Percentiles rank a stretch among this genome's conserved stretches.
Evolutionary conservation across 2,113 vertebrate species (phyloP).

Genomic region (Rafetus swinhoei): DNA sequence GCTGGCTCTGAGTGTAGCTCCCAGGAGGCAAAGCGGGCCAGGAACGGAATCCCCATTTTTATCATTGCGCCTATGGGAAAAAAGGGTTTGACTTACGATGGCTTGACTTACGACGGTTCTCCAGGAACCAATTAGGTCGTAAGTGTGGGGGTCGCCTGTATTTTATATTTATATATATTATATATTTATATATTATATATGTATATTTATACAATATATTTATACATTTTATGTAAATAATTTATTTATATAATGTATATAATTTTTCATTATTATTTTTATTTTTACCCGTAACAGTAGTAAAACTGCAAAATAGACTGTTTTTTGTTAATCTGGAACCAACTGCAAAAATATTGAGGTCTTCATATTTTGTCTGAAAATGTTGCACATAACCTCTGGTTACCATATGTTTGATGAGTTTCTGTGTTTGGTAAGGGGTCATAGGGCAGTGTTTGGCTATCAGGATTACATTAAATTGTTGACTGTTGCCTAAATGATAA

Average conservation of each 20-base stretch:
- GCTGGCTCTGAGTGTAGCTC: too few species aligned
- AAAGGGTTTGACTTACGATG: too few species aligned
- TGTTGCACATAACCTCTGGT: neutral
- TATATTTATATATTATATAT: too few species aligned
- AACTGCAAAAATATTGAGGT: rapidly evolving
- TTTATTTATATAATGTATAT: neutral
- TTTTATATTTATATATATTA: too few species aligned
- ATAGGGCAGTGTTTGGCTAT: neutral
- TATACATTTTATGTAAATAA: neutral
- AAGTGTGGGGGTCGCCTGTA: too few species aligned
- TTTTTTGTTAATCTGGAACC: too few species aligned
- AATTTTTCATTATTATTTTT: neutral
- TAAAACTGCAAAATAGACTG: neutral
- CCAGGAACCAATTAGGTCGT: too few species aligned
- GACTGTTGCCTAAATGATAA: constrained; percentile 9
- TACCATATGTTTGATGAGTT: neutral
- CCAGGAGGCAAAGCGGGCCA: too few species aligned
- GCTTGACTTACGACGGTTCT: too few species aligned
- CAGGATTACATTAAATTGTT: neutral
- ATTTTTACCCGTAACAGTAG: neutral
- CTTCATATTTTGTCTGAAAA: neutral
- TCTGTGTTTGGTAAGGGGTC: neutral
- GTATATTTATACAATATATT: too few species aligned
- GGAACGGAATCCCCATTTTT: too few species aligned
- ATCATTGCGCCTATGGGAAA: too few species aligned